Evolutionary conservation across 2,113 vertebrate genomes (phyloP).

Genomic region (Xyrauchen texanus): DNA sequence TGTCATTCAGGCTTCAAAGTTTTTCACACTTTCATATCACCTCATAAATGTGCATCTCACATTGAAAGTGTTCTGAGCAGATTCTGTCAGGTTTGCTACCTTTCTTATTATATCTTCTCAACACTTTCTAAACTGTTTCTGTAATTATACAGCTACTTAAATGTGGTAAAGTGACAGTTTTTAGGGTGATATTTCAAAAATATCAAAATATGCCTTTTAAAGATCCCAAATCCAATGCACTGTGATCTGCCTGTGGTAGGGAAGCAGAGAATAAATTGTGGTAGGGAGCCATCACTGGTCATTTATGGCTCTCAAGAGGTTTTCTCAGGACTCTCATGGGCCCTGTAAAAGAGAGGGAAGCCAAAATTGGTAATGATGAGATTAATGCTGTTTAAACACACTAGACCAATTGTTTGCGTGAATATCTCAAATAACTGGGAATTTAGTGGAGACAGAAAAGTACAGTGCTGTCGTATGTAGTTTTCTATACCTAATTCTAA

Average conservation of each 20-base stretch:
- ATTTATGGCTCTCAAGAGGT: constrained; percentile 47
- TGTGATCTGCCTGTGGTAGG: constrained; percentile 11
- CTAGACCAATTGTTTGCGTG: constrained; percentile 4
- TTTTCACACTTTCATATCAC: constrained; percentile 47
- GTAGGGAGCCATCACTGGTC: constrained; percentile 27
- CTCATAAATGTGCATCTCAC: constrained; percentile 47
- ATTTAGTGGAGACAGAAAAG: not conserved
- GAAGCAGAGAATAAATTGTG: constrained; percentile 27
- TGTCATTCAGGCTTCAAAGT: constrained; percentile 26
- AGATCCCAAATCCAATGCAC: not conserved
- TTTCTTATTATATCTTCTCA: constrained; percentile 35
- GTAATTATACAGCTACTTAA: constrained; percentile 53
- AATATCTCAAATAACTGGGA: not conserved
- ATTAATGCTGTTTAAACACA: constrained; percentile 58
- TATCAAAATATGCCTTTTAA: constrained; percentile 18
- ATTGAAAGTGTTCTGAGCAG: constrained; percentile 33
- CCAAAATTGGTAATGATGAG: constrained; percentile 48
- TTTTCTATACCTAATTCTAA: no score
- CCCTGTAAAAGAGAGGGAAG: constrained; percentile 41
- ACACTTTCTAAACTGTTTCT: constrained; percentile 44
- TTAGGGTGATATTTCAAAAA: constrained; percentile 37
- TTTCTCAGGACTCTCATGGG: constrained; percentile 37
- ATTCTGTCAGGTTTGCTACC: constrained; percentile 29
- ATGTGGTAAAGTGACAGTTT: constrained; percentile 27
- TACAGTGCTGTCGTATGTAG: no score